These are phyloP conservation scores for Calypte anna DNA, from an alignment of 2,113 vertebrate species.

Conservation along the genomic window DNA sequence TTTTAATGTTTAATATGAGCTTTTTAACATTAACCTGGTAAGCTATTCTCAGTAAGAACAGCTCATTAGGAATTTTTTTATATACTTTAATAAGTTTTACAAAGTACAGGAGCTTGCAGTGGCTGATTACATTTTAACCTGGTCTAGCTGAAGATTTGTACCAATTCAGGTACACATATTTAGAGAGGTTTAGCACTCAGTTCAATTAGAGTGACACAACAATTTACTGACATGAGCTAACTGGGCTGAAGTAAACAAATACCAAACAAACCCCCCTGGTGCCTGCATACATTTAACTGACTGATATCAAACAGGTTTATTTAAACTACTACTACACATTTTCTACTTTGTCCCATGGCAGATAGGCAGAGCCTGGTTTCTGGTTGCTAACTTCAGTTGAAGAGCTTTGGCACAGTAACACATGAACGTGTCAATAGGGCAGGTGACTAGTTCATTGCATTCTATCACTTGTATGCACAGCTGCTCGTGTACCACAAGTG, in stretches of 20 bases:
- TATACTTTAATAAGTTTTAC: neutral
- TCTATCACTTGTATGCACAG: constrained; percentile 57
- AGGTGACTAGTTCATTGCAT: constrained; percentile 27
- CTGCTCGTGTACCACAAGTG: neutral
- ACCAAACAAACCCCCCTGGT: neutral
- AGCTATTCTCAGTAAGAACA: neutral
- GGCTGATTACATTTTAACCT: neutral
- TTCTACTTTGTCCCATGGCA: neutral
- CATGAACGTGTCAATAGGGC: constrained; percentile 4
- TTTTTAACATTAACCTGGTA: neutral
- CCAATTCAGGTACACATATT: neutral
- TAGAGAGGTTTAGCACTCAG: neutral
- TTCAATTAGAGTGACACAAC: neutral
- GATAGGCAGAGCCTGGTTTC: neutral
- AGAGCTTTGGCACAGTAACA: constrained; percentile 32
- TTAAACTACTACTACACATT: neutral
- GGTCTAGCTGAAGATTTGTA: neutral
- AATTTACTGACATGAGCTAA: constrained; percentile 8
- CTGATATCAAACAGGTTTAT: constrained; percentile 10
- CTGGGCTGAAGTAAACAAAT: neutral
- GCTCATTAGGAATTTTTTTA: neutral
- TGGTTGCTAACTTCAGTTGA: constrained; percentile 4
- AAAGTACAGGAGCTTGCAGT: neutral
- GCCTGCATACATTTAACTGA: neutral
- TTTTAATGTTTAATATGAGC: neutral